Evolutionary conservation across 2,797 vertebrate genomes (phyloP).

Genomic region (Anniella stebbinsi): DNA sequence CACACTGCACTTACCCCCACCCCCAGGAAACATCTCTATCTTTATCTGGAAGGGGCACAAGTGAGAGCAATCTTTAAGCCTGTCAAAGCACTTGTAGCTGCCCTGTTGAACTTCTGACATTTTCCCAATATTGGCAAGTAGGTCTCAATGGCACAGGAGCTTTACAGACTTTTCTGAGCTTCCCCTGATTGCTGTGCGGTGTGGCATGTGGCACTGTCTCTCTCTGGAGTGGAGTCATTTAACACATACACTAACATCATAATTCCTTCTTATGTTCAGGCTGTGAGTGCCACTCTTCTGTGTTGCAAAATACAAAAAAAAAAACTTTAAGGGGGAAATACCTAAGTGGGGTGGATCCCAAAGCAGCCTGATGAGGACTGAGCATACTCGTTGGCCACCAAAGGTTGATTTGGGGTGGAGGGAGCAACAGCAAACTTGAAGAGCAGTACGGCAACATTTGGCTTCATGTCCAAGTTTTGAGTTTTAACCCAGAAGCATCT

Average conservation of each 20-base stretch:
- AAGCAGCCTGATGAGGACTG: neutral
- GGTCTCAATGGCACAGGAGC: neutral
- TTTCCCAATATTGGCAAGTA: neutral
- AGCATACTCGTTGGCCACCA: neutral
- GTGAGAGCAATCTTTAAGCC: neutral
- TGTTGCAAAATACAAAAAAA: neutral
- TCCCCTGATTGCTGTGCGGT: neutral
- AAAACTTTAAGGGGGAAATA: neutral
- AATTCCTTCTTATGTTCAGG: neutral
- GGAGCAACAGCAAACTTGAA: neutral
- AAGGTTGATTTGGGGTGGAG: neutral
- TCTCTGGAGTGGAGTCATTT: neutral
- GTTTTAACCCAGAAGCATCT: neutral
- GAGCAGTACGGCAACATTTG: neutral
- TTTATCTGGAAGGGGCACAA: neutral
- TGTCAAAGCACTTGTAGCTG: neutral
- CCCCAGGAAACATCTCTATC: no score
- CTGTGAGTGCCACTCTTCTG: neutral
- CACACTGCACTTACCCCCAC: neutral
- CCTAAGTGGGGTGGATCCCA: neutral
- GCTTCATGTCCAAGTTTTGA: neutral
- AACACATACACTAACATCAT: neutral
- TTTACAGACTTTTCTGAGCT: neutral
- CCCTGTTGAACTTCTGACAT: neutral
- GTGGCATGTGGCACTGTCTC: neutral